phyloP scores from a whole-genome alignment of 2,888 invertebrate species.

The Torymus texanus region DNA sequence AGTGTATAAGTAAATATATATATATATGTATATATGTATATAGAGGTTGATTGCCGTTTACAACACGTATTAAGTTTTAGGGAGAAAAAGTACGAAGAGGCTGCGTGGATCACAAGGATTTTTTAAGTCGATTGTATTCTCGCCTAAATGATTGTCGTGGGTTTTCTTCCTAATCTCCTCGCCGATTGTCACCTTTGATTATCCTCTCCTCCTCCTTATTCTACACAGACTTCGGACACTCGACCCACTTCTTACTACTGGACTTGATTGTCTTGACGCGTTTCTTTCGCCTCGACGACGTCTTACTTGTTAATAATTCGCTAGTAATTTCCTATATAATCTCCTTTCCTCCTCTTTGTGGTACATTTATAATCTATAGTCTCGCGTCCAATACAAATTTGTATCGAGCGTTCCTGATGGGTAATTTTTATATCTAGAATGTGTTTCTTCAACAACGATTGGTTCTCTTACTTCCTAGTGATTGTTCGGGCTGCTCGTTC shows the following conservation, averaged over 20 bases:
- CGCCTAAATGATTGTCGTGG: constrained; percentile 41
- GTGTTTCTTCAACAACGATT: too few relatives aligned
- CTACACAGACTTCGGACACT: constrained; percentile 26
- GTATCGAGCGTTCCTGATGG: too few relatives aligned
- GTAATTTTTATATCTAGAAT: too few relatives aligned
- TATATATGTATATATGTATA: constrained; percentile 62
- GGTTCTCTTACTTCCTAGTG: background rate
- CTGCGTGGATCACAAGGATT: constrained; percentile 50
- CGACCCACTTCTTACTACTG: constrained; percentile 62
- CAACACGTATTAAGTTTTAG: constrained; percentile 38
- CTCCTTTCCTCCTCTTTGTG: background rate
- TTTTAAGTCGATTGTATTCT: constrained; percentile 54
- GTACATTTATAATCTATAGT: background rate
- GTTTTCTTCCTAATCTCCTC: constrained; percentile 10
- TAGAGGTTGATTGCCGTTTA: constrained; percentile 42
- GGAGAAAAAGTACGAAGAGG: constrained; percentile 43
- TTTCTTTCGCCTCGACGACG: constrained; percentile 64
- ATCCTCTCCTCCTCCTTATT: background rate
- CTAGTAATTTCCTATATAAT: constrained; percentile 14
- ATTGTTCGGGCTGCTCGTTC: background rate
- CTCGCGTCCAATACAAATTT: too few relatives aligned
- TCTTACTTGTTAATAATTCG: constrained; percentile 3
- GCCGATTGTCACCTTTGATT: background rate
- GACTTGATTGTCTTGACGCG: constrained; percentile 73
- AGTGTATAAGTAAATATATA: constrained; percentile 53